Evolutionary conservation across 2,797 vertebrate genomes (phyloP).

Genomic region (Gambusia yucatana): DNA sequence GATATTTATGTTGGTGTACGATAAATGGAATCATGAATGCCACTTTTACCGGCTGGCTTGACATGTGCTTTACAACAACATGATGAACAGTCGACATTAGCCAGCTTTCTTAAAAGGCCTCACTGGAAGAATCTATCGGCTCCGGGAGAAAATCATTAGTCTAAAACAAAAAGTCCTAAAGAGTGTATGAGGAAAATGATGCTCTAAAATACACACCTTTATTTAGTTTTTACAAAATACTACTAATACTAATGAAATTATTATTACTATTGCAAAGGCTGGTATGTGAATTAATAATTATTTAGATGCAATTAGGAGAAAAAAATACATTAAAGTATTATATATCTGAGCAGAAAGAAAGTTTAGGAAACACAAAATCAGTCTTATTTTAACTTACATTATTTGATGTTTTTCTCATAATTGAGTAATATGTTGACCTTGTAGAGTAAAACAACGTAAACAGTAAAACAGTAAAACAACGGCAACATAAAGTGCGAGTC

Average conservation of each 20-base stretch:
- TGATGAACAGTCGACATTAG: constrained; percentile 72
- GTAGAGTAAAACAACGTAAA: background rate
- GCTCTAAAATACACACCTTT: constrained; percentile 10
- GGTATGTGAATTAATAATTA: background rate
- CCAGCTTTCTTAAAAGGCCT: constrained; percentile 71
- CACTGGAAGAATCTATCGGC: constrained; percentile 53
- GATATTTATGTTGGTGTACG: constrained; percentile 67
- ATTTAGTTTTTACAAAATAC: background rate
- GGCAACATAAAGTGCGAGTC: background rate
- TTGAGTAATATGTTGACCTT: background rate
- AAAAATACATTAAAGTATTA: background rate
- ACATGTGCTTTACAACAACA: constrained; percentile 63
- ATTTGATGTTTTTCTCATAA: background rate
- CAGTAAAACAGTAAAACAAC: background rate
- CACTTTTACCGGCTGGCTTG: constrained; percentile 62
- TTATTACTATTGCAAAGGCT: background rate
- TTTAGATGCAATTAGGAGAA: background rate
- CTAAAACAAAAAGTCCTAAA: constrained; percentile 26
- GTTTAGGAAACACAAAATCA: background rate
- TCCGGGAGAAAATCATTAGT: constrained; percentile 54
- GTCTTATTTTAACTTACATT: background rate
- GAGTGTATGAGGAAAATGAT: constrained; percentile 12
- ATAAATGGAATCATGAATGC: constrained; percentile 71
- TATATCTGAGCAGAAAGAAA: background rate
- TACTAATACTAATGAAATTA: background rate